These are phyloP conservation scores for Phaetusa simplex DNA, from an alignment of 2,113 vertebrate genomes.

Conservation along the genomic window DNA sequence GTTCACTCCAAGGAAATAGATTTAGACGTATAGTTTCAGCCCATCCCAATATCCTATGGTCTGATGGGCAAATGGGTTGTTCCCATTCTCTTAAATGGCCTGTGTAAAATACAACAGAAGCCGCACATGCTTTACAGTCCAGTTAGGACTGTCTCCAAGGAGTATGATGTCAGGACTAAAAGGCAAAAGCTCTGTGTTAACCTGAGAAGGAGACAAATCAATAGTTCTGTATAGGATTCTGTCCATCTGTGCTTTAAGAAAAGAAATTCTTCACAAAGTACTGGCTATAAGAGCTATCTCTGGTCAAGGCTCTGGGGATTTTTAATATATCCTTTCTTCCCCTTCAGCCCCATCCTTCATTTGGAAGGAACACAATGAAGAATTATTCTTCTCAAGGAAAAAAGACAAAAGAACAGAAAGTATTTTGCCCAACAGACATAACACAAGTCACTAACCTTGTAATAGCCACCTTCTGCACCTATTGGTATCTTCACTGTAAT, in stretches of 20 bases:
- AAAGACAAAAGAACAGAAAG: too few relatives aligned
- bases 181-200: not conserved
- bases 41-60: not conserved
- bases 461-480: conserved; percentile 79
- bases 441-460: conserved; percentile 70
- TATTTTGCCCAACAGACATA: not conserved
- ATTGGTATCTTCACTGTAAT: conserved; percentile 76
- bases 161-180: not conserved
- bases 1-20: not conserved
- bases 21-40: not conserved
- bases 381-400: not conserved
- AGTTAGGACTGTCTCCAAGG: not conserved
- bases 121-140: not conserved
- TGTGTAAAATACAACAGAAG: not conserved
- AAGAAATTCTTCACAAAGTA: not conserved
- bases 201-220: not conserved
- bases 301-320: not conserved
- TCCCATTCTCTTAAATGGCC: not conserved
- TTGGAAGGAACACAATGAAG: not conserved
- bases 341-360: not conserved
- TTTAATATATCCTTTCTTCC: not conserved
- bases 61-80: not conserved
- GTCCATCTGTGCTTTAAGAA: not conserved
- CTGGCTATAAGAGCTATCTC: not conserved
- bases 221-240: not conserved